phyloP scores from a whole-genome alignment of 2,797 vertebrate species.

The Dromococcyx pavoninus region DNA sequence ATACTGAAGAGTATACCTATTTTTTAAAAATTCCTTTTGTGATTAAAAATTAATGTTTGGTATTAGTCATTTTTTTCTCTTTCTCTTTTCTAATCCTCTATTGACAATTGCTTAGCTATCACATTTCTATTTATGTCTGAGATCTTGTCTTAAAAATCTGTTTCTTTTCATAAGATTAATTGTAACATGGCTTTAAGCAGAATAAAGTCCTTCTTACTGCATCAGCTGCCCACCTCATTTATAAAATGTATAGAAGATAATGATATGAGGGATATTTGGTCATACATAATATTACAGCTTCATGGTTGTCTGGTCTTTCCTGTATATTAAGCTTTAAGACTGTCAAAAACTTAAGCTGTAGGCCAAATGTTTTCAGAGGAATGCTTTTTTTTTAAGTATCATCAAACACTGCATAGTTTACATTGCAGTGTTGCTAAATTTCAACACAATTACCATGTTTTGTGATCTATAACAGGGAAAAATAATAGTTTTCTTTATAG shows the following conservation, averaged over 20 bases:
- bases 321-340: neutral
- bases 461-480: neutral
- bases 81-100: neutral
- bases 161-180: neutral
- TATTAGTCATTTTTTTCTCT: neutral
- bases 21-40: neutral
- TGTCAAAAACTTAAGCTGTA: neutral
- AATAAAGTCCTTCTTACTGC: neutral
- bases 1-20: neutral
- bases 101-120: neutral
- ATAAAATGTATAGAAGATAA: neutral
- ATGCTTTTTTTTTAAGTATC: neutral
- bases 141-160: neutral
- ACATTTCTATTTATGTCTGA: neutral
- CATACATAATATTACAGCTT: neutral
- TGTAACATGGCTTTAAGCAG: neutral
- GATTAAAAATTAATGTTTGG: neutral
- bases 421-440: neutral
- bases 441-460: neutral
- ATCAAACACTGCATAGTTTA: neutral
- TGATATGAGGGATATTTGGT: neutral
- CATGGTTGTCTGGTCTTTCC: neutral
- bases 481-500: slow-evolving; percentile 18
- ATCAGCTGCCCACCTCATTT: neutral
- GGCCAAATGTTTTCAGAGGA: neutral